Percentiles rank a stretch among this genome's conserved stretches.
Evolutionary conservation across 2,888 invertebrate genomes (phyloP).

Genomic region (Oegoconia quadripuncta): DNA sequence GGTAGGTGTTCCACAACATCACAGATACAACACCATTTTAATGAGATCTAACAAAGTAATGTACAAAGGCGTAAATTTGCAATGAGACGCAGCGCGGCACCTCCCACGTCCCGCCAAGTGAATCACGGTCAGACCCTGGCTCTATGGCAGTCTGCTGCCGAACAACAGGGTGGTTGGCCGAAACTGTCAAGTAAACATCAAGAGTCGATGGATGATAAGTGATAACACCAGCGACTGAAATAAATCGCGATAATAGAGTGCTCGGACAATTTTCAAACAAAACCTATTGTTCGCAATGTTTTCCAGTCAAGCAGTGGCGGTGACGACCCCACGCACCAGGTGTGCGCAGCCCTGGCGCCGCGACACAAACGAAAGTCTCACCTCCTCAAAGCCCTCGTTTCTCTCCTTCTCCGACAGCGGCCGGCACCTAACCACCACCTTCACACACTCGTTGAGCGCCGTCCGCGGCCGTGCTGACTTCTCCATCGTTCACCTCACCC

Average conservation of each 20-base stretch:
- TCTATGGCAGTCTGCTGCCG: too few species aligned
- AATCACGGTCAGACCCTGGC: slow-evolving; percentile 19
- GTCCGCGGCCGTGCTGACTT: slow-evolving; percentile 72
- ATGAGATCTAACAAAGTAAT: too few species aligned
- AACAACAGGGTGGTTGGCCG: too few species aligned
- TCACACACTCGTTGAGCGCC: slow-evolving; percentile 90
- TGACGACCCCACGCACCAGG: slow-evolving; percentile 43
- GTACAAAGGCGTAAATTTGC: slow-evolving; percentile 27
- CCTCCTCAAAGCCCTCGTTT: slow-evolving; percentile 84
- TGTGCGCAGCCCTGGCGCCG: slow-evolving; percentile 39
- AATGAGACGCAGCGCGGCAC: slow-evolving; percentile 13
- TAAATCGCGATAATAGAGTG: too few species aligned
- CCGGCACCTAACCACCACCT: slow-evolving; percentile 97
- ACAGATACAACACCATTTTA: too few species aligned
- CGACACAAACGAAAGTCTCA: slow-evolving; percentile 39
- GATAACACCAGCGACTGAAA: too few species aligned
- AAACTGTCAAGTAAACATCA: too few species aligned
- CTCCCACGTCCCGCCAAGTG: slow-evolving; percentile 24
- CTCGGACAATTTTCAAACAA: background rate
- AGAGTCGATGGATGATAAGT: too few species aligned
- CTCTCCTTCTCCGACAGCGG: slow-evolving; percentile 95
- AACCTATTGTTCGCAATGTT: slow-evolving; percentile 15
- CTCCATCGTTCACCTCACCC: slow-evolving; percentile 61
- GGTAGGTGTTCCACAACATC: too few species aligned
- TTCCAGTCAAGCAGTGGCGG: slow-evolving; percentile 16